These are phyloP conservation scores for Leucania comma DNA, from an alignment of 2,888 invertebrate genomes.

Conservation along the genomic window DNA sequence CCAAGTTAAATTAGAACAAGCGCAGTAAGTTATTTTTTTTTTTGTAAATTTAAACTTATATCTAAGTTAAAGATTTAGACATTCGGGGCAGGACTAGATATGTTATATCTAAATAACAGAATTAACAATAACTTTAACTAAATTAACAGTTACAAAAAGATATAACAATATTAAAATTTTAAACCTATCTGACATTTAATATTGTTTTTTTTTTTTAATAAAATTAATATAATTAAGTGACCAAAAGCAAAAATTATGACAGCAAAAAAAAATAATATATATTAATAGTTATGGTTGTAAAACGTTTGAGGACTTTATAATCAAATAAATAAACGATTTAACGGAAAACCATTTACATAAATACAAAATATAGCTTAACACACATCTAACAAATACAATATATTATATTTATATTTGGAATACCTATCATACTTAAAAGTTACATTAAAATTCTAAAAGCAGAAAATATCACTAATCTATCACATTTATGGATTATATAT, in stretches of 20 bases:
- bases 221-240: neutral
- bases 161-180: constrained; percentile 2
- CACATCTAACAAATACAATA: constrained; percentile 31
- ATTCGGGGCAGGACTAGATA: constrained; percentile 68
- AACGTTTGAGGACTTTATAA: constrained; percentile 6
- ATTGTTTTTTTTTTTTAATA: no score
- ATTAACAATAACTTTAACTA: constrained; percentile 65
- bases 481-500: constrained; percentile 59
- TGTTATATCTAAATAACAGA: constrained; percentile 58
- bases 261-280: neutral
- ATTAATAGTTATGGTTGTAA: neutral
- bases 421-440: constrained; percentile 16
- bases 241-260: neutral
- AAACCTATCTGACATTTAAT: constrained; percentile 13
- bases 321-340: neutral
- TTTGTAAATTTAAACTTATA: constrained; percentile 48
- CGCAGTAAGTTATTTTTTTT: constrained; percentile 37
- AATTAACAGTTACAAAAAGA: constrained; percentile 51
- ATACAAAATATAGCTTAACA: constrained; percentile 7
- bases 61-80: constrained; percentile 54
- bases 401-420: constrained; percentile 13
- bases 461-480: constrained; percentile 67
- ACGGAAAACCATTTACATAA: neutral
- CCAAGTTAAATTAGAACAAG: constrained; percentile 46
- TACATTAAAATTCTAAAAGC: constrained; percentile 56